phyloP scores from a whole-genome alignment of 2,797 vertebrate species.

The Sciurus vulgaris region DNA sequence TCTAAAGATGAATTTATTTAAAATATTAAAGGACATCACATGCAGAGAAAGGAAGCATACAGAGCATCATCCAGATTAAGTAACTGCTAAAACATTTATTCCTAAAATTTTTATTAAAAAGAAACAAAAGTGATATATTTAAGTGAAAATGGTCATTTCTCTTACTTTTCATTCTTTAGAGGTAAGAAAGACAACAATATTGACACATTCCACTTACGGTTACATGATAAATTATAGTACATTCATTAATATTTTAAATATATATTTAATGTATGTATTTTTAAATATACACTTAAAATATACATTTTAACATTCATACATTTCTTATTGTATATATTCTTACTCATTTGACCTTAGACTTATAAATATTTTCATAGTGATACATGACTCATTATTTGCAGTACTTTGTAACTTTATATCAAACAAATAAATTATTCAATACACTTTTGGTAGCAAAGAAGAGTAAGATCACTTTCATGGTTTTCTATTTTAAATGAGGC shows the following conservation, averaged over 20 bases:
- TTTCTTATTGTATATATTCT: neutral
- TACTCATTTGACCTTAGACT: neutral
- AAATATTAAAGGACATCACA: neutral
- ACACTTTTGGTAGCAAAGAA: neutral
- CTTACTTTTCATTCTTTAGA: neutral
- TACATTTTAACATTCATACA: too few relatives aligned
- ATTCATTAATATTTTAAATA: neutral
- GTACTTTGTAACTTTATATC: neutral
- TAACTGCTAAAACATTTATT: neutral
- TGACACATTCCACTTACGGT: neutral
- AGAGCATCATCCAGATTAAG: neutral
- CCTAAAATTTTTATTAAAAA: neutral
- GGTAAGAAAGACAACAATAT: neutral
- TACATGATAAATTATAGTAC: neutral
- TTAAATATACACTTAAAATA: too few relatives aligned
- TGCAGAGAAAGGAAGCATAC: neutral
- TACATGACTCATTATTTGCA: neutral
- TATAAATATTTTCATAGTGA: neutral
- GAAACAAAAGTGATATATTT: neutral
- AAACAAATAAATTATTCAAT: neutral
- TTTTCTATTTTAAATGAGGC: conserved; percentile 12
- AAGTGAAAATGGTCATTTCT: neutral
- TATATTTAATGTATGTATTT: neutral
- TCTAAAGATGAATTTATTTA: conserved; percentile 2
- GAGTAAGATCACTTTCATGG: neutral